Conservation (phyloP, 1,140 invertebrate species). For the Aphis craccivora region DNA sequence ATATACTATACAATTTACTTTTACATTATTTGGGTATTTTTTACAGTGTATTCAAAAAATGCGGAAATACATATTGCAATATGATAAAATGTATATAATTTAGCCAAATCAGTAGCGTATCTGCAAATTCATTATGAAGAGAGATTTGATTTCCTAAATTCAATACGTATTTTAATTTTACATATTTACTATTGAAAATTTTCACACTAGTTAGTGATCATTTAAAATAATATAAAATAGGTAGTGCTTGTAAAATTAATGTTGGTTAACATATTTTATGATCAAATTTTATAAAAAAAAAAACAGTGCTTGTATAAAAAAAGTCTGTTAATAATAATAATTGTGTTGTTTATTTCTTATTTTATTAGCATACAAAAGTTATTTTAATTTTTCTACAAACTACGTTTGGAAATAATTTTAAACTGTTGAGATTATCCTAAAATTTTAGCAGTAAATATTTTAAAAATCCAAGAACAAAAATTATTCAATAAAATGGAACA, state of each 20-base stretch:
- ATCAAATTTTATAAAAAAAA: not conserved
- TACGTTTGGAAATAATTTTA: not conserved
- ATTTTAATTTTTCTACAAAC: not conserved
- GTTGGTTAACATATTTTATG: not conserved
- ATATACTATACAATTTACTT: not conserved
- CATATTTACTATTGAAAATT: not conserved
- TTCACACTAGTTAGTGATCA: not conserved
- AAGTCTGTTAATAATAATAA: too few relatives aligned
- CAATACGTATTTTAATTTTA: not conserved
- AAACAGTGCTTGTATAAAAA: not conserved
- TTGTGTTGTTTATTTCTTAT: not conserved
- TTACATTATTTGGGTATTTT: not conserved
- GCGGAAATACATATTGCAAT: not conserved
- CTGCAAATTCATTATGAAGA: not conserved
- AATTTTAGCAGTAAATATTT: not conserved
- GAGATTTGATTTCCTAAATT: conserved; percentile 4
- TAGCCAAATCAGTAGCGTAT: not conserved
- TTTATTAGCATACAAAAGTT: not conserved
- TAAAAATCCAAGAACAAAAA: not conserved
- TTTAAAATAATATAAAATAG: not conserved
- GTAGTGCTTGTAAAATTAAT: not conserved
- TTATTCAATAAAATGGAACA: not conserved
- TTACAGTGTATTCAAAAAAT: not conserved
- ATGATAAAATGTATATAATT: not conserved
- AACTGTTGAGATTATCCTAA: not conserved